Conservation (phyloP, 37 sponge, comb jelly and placozoan genomes). For the Dysidea cf. avara region DNA sequence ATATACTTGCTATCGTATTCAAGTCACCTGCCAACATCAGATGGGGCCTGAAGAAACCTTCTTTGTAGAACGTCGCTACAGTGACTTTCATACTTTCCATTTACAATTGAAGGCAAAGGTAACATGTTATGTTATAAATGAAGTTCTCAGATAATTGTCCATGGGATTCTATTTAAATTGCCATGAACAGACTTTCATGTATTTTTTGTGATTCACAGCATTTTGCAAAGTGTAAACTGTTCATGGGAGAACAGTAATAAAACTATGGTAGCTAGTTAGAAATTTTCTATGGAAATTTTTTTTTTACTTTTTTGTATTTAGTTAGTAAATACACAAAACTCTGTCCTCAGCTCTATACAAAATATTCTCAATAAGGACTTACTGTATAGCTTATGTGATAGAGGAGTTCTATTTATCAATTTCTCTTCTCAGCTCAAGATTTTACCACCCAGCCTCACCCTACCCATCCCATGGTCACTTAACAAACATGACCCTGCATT, state of each 20-base stretch:
- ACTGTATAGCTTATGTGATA: background rate
- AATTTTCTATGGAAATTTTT: slow-evolving; percentile 4
- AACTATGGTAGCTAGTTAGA: too few species aligned
- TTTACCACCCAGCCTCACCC: slow-evolving; percentile 14
- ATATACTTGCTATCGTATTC: slow-evolving; percentile 32
- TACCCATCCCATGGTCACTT: slow-evolving; percentile 41
- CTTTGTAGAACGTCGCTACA: slow-evolving; percentile 35
- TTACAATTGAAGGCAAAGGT: slow-evolving; percentile 46
- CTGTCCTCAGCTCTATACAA: too few species aligned
- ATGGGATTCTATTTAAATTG: too few species aligned
- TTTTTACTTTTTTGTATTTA: background rate
- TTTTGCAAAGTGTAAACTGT: too few species aligned
- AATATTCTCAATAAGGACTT: too few species aligned
- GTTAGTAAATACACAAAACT: background rate
- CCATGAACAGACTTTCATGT: too few species aligned
- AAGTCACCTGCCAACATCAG: slow-evolving; percentile 49
- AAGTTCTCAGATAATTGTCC: too few species aligned
- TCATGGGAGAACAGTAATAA: too few species aligned
- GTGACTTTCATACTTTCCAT: slow-evolving; percentile 69
- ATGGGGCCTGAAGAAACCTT: slow-evolving; percentile 41
- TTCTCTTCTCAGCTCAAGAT: slow-evolving; percentile 21
- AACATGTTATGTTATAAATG: background rate
- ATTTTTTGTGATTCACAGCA: too few species aligned
- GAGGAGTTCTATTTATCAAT: background rate
- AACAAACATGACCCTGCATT: slow-evolving; percentile 45